These are phyloP conservation scores for Lacerta agilis DNA, from an alignment of 2,797 vertebrate genomes.

Conservation along the genomic window DNA sequence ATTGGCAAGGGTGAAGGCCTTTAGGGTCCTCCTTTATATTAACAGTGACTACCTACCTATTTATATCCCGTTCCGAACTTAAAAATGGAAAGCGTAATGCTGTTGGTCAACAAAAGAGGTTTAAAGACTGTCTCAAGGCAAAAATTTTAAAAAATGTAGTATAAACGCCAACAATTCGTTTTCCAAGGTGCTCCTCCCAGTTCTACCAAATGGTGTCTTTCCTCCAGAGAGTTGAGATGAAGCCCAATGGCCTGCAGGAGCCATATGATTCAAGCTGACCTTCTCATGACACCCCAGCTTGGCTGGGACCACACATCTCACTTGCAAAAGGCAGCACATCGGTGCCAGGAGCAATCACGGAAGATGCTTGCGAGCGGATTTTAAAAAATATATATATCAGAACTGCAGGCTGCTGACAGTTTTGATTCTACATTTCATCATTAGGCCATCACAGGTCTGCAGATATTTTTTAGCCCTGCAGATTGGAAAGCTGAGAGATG, in stretches of 20 bases:
- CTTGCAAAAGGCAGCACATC: neutral
- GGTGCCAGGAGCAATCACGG: neutral
- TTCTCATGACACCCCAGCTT: accelerated
- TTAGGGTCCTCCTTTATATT: no score
- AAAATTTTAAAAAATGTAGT: no score
- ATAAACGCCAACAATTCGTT: no score
- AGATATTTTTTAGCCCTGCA: neutral
- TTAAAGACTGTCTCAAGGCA: no score
- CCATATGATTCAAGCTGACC: neutral
- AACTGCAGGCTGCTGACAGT: neutral
- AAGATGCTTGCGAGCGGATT: neutral
- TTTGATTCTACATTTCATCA: neutral
- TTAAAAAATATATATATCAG: neutral
- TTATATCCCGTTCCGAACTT: no score
- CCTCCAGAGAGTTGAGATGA: neutral
- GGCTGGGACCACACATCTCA: neutral
- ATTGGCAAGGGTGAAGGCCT: no score
- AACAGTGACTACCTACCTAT: no score
- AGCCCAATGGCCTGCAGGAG: neutral
- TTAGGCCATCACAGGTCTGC: neutral
- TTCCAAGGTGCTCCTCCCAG: neutral
- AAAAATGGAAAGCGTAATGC: no score
- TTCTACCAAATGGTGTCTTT: neutral
- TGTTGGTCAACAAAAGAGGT: no score
- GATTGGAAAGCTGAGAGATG: neutral